A percentile compares a stretch with the other conserved stretches of the same genome.
Conservation (phyloP, 1,140 invertebrate species). For the Eufriesea mexicana region DNA sequence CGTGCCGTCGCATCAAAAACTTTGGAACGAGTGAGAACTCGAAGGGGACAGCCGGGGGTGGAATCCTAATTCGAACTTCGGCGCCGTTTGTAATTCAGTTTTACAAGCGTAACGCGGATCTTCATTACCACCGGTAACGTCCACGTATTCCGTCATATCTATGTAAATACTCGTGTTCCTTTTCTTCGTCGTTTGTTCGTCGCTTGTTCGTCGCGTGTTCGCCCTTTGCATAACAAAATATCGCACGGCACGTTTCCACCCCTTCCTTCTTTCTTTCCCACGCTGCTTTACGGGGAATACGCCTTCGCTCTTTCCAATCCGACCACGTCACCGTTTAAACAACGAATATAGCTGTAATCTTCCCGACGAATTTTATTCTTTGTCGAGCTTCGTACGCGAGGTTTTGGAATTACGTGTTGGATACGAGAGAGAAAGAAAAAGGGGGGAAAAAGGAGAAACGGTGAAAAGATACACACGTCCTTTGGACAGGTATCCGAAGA, state of each 20-base stretch:
- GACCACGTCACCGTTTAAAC: not conserved
- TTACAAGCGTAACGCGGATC: constrained; percentile 26
- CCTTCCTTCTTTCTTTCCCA: not conserved
- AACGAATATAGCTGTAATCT: not conserved
- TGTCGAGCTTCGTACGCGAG: not conserved
- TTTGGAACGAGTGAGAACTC: constrained; percentile 6
- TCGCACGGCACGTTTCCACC: not conserved
- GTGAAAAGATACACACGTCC: not conserved
- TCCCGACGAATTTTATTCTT: not conserved
- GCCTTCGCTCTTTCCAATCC: no score
- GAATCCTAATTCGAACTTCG: constrained; percentile 43
- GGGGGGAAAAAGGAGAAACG: no score
- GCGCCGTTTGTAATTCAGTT: constrained; percentile 49
- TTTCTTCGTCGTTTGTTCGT: not conserved
- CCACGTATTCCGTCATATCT: constrained; percentile 23
- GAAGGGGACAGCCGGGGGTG: not conserved
- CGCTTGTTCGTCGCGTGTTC: not conserved
- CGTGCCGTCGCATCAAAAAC: constrained; percentile 31
- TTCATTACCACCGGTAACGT: constrained; percentile 38
- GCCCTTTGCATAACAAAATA: constrained; percentile 39
- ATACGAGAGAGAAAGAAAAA: not conserved
- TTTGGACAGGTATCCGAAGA: not conserved
- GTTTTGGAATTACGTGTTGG: not conserved
- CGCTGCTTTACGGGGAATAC: no score
- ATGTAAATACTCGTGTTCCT: constrained; percentile 39